A percentile compares a stretch with the other conserved stretches of the same genome.
Conservation (phyloP, 2,113 vertebrate species). For the Corythornis madagascariensis region DNA sequence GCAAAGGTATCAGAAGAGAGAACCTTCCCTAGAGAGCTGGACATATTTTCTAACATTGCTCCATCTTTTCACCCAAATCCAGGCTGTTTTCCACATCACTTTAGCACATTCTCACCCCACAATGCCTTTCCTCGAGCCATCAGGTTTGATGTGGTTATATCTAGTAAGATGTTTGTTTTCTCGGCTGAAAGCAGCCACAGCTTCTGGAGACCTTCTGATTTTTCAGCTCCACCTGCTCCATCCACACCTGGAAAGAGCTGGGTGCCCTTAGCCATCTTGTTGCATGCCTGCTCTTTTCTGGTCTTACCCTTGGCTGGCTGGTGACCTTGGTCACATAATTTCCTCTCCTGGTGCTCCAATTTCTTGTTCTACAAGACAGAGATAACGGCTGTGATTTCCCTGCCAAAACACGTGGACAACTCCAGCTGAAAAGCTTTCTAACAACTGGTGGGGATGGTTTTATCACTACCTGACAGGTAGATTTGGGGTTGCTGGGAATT, state of each 20-base stretch:
- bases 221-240: background rate
- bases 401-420: background rate
- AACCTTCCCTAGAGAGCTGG: background rate
- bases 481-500: slow-evolving; percentile 8
- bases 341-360: background rate
- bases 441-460: background rate
- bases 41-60: background rate
- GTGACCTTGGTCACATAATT: background rate
- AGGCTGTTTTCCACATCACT: background rate
- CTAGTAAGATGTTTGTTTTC: background rate
- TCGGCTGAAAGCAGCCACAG: background rate
- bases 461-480: background rate
- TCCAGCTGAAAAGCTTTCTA: background rate
- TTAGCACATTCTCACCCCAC: background rate
- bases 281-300: background rate
- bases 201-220: background rate
- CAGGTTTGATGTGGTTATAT: accelerated
- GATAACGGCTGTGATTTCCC: background rate
- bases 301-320: accelerated
- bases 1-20: background rate
- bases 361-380: background rate
- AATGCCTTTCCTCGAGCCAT: accelerated
- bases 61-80: background rate
- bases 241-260: background rate
- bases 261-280: background rate